phyloP scores from a whole-genome alignment of 2,888 invertebrate species.

The Oscheius sp. region DNA sequence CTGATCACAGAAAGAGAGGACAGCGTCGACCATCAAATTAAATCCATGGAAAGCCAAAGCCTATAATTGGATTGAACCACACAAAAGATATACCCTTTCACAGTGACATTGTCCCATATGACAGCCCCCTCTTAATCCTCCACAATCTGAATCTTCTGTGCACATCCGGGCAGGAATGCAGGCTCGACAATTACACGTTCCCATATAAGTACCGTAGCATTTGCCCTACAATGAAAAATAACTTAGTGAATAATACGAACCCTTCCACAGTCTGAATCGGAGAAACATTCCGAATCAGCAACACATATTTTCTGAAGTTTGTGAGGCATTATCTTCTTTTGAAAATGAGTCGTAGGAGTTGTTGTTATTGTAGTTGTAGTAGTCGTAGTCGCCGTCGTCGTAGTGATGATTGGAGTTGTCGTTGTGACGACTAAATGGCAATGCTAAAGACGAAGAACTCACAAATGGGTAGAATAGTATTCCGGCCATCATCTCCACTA shows the following conservation, averaged over 20 bases:
- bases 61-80: neutral
- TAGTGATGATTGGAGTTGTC: neutral
- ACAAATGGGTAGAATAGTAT: neutral
- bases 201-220: slow-evolving; percentile 19
- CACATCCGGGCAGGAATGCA: slow-evolving; percentile 14
- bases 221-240: neutral
- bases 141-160: slow-evolving; percentile 19
- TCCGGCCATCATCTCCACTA: neutral
- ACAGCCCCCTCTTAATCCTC: slow-evolving; percentile 19
- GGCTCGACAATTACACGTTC: slow-evolving; percentile 25
- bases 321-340: neutral
- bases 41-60: slow-evolving; percentile 24
- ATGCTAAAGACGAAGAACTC: neutral
- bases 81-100: slow-evolving; percentile 1
- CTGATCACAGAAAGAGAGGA: slow-evolving; percentile 20
- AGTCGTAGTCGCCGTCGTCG: neutral
- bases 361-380: slow-evolving; percentile 1
- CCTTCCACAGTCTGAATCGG: slow-evolving; percentile 22
- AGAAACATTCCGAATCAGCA: slow-evolving; percentile 9
- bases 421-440: neutral
- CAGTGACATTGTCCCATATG: slow-evolving; percentile 23
- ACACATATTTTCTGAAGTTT: slow-evolving; percentile 13
- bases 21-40: slow-evolving; percentile 20
- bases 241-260: neutral
- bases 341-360: neutral